Percentiles rank a stretch among this genome's conserved stretches.
Conservation (phyloP, 2,888 invertebrate species). For the Chrysomela aeneicollis region DNA sequence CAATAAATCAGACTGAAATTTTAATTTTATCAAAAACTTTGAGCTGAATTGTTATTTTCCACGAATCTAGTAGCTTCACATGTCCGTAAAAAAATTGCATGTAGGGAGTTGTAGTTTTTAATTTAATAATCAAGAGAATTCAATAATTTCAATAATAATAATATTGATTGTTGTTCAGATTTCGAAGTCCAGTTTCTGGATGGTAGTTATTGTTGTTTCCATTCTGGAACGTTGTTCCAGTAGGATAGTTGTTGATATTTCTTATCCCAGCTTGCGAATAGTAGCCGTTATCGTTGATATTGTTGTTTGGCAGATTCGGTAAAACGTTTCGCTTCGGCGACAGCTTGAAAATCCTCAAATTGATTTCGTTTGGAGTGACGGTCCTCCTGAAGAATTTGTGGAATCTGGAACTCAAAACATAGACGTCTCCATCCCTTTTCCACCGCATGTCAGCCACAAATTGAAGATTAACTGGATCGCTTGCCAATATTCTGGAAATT, state of each 20-base stretch:
- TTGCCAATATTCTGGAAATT: constrained; percentile 71
- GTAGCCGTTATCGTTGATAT: constrained; percentile 1
- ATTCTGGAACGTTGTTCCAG: not conserved
- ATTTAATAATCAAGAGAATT: not conserved
- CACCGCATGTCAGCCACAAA: constrained; percentile 80
- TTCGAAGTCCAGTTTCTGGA: not conserved
- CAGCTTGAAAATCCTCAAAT: constrained; percentile 70
- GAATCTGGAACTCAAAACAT: constrained; percentile 78
- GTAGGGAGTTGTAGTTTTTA: too few relatives aligned
- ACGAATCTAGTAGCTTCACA: too few relatives aligned
- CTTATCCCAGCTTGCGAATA: not conserved
- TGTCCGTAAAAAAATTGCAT: too few relatives aligned
- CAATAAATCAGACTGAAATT: too few relatives aligned
- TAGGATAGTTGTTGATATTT: not conserved
- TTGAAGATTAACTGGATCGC: constrained; percentile 76
- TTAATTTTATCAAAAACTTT: too few relatives aligned
- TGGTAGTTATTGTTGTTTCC: constrained; percentile 6
- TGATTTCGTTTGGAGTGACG: constrained; percentile 72
- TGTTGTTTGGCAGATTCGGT: not conserved
- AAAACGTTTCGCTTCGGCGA: not conserved
- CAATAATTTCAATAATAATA: not conserved
- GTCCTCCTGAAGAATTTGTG: constrained; percentile 80
- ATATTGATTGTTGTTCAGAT: not conserved
- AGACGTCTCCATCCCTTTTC: constrained; percentile 75
- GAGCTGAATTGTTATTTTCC: too few relatives aligned